Conservation (phyloP, 2,888 invertebrate species). For the Pedicia rivosa region DNA sequence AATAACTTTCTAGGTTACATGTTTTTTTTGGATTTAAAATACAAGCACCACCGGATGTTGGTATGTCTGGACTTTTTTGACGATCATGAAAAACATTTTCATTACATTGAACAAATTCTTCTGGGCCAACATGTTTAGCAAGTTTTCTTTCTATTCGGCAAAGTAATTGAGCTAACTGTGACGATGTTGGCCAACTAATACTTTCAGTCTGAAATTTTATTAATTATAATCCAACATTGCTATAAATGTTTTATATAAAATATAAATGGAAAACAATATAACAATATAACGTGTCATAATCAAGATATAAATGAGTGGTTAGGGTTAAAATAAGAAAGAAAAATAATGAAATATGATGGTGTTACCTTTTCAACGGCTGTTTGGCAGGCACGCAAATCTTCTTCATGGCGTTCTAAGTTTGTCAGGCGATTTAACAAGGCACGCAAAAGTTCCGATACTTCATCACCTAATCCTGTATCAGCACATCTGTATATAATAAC, state of each 20-base stretch:
- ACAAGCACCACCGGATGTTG: slow-evolving; percentile 16
- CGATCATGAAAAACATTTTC: slow-evolving; percentile 18
- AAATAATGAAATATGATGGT: no score
- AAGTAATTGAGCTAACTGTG: slow-evolving; percentile 29
- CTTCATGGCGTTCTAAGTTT: slow-evolving; percentile 31
- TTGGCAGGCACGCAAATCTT: slow-evolving; percentile 30
- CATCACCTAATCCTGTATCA: slow-evolving; percentile 28
- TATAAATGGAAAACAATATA: no score
- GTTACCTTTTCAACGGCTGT: slow-evolving; percentile 7
- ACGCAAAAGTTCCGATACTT: slow-evolving; percentile 32
- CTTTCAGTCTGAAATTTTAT: slow-evolving; percentile 15
- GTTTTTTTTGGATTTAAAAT: slow-evolving; percentile 29
- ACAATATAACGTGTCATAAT: no score
- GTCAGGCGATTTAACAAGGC: slow-evolving; percentile 33
- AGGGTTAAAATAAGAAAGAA: no score
- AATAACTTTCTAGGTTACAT: slow-evolving; percentile 30
- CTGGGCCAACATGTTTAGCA: slow-evolving; percentile 30
- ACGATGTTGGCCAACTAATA: slow-evolving; percentile 25
- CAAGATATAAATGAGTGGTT: no score
- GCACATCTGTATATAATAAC: no score
- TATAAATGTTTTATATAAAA: no score
- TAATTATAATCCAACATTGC: no score
- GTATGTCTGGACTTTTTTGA: not conserved
- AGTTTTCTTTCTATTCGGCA: slow-evolving; percentile 29
- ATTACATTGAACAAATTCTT: slow-evolving; percentile 30